Percentiles rank a stretch among this genome's conserved stretches.
phyloP scores from a whole-genome alignment of 64 coral and sea anemone species.

The Stichodactyla mertensii region DNA sequence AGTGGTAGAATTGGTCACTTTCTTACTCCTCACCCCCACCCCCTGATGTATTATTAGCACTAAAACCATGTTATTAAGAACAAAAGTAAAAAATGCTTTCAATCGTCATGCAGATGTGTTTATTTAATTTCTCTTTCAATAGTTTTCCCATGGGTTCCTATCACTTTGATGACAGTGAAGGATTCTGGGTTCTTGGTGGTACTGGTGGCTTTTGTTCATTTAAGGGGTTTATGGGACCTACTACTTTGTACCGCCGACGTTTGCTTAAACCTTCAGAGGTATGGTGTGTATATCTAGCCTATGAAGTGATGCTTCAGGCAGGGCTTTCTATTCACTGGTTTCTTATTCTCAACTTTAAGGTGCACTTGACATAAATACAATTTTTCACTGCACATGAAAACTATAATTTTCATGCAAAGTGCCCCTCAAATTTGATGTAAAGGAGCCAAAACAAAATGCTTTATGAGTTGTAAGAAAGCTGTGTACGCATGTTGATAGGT shows the following conservation, averaged over 20 bases:
- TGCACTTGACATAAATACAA: too few relatives aligned
- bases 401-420: too few relatives aligned
- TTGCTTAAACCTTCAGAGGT: constrained; percentile 41
- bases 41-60: too few relatives aligned
- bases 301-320: background rate
- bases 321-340: background rate
- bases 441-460: too few relatives aligned
- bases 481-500: background rate
- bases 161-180: constrained; percentile 80
- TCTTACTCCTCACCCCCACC: too few relatives aligned
- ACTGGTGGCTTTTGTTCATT: constrained; percentile 60
- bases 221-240: constrained; percentile 71
- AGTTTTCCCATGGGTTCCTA: constrained; percentile 63
- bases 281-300: background rate
- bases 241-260: constrained; percentile 66
- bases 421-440: too few relatives aligned
- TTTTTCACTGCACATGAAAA: too few relatives aligned
- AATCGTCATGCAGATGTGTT: too few relatives aligned
- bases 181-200: constrained; percentile 87
- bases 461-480: background rate
- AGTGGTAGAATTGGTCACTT: too few relatives aligned
- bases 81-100: too few relatives aligned
- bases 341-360: too few relatives aligned
- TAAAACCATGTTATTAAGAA: too few relatives aligned
- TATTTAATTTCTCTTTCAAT: background rate